A percentile compares a stretch with the other conserved stretches of the same genome.
These are phyloP conservation scores for Gymnorhina tibicen DNA, from an alignment of 2,113 vertebrate genomes.

Conservation along the genomic window DNA sequence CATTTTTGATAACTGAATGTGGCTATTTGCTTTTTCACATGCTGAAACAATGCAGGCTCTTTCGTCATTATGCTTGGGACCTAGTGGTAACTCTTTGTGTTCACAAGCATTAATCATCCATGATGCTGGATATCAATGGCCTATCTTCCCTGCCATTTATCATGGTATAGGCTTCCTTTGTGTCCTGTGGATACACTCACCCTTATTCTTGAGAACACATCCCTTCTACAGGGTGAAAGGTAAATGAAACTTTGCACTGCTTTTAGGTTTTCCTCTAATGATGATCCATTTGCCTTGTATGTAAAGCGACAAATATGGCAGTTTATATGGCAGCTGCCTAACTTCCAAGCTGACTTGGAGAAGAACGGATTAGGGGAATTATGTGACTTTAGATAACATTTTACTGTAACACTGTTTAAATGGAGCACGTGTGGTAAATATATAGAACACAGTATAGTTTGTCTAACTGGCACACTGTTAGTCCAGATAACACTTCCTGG, in stretches of 20 bases:
- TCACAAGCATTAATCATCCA: conserved; percentile 34
- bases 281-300: not conserved
- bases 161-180: not conserved
- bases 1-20: not conserved
- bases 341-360: not conserved
- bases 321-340: not conserved
- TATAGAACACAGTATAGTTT: not conserved
- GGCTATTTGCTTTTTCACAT: not conserved
- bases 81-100: not conserved
- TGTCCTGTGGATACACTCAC: not conserved
- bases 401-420: not conserved
- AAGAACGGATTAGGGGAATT: not conserved
- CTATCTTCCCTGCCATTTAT: conserved; percentile 16
- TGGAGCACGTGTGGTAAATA: not conserved
- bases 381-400: not conserved
- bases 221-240: not conserved
- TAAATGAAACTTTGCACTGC: not conserved
- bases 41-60: not conserved
- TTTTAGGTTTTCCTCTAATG: not conserved
- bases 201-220: not conserved
- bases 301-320: not conserved
- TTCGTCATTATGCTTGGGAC: not conserved
- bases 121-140: not conserved
- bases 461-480: not conserved
- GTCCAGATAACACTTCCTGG: not conserved